Base-by-base conservation (phyloP, 2,888 invertebrate species). In the Notocelia uddmanniana region DNA sequence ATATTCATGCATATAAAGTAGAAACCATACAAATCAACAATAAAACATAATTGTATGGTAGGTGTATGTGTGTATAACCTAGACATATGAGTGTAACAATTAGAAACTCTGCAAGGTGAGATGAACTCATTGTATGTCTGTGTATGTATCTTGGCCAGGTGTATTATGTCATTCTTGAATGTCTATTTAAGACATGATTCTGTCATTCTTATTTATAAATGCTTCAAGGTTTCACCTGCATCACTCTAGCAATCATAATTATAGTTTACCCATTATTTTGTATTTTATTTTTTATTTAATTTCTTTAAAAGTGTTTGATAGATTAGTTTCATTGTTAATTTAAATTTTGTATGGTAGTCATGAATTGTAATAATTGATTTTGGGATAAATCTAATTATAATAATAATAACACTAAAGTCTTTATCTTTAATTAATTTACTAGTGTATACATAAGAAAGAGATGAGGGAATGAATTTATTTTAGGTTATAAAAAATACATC, bases 51-150 rank as follows among this genome's bases (percentile, higher is more conserved):
- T 21, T 37, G 9, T 19, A n/a, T 21, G 21, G 45, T 54, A 52
- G 8, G 34, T 52, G 21, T 64, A 31, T 10, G 34, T 64, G 23
- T 64, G 52, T 55, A 9, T 55, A n/a, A 34, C 18, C 18, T 34
- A 57, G 34, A 45, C 48, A 45, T 11, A 37, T 45, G 26, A 52
- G 31, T 59, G 23, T 21, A 59, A 70, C 67, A 71, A 71, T 71
- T 71, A 71, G 71, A 71, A 67, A 60, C 71, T 55, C 13, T 15
- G 19, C 71, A 71, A 71, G 71, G 71, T 71, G 48, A 71, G 45
- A 67, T 71, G 71, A 71, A 71, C 67, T 71, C 67, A 71, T 60
- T 67, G 59, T 45, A 37, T 54, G 34, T 21, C 3, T 11, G 41
- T 41, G 1, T 37, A 5, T 69, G 19, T 54, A 54, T 34, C 21